phyloP scores from a whole-genome alignment of 1,140 invertebrate genomes.

The Caerostris extrusa region DNA sequence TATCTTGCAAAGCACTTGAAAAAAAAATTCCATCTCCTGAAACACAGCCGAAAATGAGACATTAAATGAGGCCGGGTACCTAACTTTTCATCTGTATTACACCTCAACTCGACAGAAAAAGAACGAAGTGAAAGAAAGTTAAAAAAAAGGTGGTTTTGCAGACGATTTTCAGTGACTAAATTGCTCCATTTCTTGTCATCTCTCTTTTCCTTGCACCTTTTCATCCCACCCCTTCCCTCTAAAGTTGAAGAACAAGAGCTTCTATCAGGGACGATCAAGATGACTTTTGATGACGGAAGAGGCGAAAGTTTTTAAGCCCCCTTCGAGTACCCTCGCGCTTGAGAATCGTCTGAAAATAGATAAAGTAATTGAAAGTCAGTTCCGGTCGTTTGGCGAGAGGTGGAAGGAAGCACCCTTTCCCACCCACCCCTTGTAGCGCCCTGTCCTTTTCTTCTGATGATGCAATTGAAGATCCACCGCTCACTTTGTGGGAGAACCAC shows the following conservation, averaged over 20 bases:
- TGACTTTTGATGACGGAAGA: slow-evolving; percentile 68
- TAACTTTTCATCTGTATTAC: slow-evolving; percentile 26
- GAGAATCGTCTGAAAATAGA: slow-evolving; percentile 60
- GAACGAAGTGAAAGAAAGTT: too few relatives aligned
- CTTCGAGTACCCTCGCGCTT: slow-evolving; percentile 39
- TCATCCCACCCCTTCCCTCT: too few relatives aligned
- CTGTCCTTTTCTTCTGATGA: slow-evolving; percentile 64
- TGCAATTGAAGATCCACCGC: slow-evolving; percentile 70
- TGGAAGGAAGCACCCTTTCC: not conserved
- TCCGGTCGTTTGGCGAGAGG: slow-evolving; percentile 65
- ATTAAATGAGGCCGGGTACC: not conserved
- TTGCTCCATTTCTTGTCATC: not conserved
- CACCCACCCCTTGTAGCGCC: not conserved
- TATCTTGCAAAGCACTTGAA: not conserved
- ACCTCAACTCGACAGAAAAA: not conserved
- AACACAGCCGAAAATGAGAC: not conserved
- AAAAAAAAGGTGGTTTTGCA: not conserved
- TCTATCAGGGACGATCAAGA: slow-evolving; percentile 32
- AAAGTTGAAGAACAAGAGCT: slow-evolving; percentile 28
- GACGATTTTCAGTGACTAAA: slow-evolving; percentile 35
- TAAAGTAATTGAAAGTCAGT: slow-evolving; percentile 77
- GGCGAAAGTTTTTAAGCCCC: slow-evolving; percentile 48
- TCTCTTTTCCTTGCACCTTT: too few relatives aligned
- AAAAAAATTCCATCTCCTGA: not conserved
- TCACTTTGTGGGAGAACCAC: not conserved